Evolutionary conservation across 2,888 invertebrate species (phyloP), one percentile per base, ranked within the genome.

Genomic region (Pristionchus japonicus): DNA sequence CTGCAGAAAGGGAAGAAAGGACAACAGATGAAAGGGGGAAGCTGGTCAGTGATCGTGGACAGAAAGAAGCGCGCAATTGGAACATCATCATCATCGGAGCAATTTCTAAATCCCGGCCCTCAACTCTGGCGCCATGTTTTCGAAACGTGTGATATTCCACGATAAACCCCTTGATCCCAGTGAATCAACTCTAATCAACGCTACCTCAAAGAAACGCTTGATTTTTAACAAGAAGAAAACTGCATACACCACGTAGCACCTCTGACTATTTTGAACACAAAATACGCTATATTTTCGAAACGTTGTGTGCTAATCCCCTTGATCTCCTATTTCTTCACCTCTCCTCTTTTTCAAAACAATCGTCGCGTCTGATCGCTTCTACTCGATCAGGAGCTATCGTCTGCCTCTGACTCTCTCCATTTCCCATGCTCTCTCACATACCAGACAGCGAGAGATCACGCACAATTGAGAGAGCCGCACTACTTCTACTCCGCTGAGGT

Each of bases 1-100:
- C n/a, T n/a, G n/a, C n/a, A 74, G 74, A 74, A 37, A 74, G 74
- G 15, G 77, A n/a, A 37, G 34, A 34, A 82, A n/a, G 23, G 83
- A 57, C 49, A 49, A 83, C 52, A 83, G 52, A 49, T 17, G 52
- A 27, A 17, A n/a, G 80, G 20, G 23, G 57, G 23, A 57, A 57
- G 57, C 57, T 57, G 57, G n/a, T 57, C 57, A 57, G 3, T 9
- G 70, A 70, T 70, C 37, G 17, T 31, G 17, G 37, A 37, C 70
- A 37, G 37, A 20, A n/a, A 27, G 64, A 15, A 1, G 31, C 64
- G 31, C 7, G 23, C 23, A 57, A 57, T 57, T 57, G 57, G 57
- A 57, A 57, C 57, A 23, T 23, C 1, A 57, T n/a, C 57, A 57
- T 3, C n/a, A 57, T 1, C 23, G 23, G n/a, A 23, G n/a, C n/a